Conservation (phyloP, 2,113 vertebrate species). For the Microcebus lehilahytsara region DNA sequence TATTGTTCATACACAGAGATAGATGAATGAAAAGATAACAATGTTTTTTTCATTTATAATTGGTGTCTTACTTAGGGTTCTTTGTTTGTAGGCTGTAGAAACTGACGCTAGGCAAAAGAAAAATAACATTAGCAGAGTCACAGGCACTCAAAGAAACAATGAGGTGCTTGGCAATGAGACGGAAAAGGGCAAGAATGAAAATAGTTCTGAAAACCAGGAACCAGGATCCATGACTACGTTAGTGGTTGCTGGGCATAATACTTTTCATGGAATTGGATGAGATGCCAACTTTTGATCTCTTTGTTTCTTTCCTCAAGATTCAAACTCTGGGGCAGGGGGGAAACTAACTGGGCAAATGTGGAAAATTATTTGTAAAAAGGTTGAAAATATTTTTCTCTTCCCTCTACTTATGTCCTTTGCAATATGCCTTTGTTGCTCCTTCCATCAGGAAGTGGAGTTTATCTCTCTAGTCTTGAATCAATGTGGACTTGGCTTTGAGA, state of each 20-base stretch:
- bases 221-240: not conserved
- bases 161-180: slow-evolving; percentile 37
- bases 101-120: not conserved
- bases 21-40: not conserved
- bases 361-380: not conserved
- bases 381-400: not conserved
- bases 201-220: not conserved
- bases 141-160: not conserved
- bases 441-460: not conserved
- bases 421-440: not conserved
- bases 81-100: not conserved
- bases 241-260: not conserved
- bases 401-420: not conserved
- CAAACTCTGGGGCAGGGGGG: not conserved
- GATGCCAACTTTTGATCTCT: not conserved
- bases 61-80: not conserved
- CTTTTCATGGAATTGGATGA: not conserved
- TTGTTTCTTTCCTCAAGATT: not conserved
- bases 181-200: slow-evolving; percentile 52
- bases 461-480: not conserved
- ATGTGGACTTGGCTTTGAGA: not conserved
- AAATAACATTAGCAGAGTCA: not conserved
- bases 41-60: slow-evolving; percentile 3
- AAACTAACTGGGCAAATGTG: not conserved
- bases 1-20: not conserved